phyloP scores from a whole-genome alignment of 1,140 invertebrate genomes.

The Eueides isabella region DNA sequence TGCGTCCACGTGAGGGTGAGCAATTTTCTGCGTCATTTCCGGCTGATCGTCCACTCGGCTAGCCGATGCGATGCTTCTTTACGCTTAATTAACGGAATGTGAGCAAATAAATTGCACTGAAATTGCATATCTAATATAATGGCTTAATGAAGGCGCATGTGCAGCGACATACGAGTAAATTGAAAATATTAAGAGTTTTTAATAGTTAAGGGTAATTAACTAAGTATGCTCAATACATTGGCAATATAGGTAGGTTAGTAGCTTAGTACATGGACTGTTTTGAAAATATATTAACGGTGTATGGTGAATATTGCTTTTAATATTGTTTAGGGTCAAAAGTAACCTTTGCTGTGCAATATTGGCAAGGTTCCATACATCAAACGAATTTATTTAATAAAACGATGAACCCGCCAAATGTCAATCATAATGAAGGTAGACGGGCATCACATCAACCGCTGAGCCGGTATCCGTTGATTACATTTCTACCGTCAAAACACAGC shows the following conservation, averaged over 20 bases:
- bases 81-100: conserved; percentile 66
- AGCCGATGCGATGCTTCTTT: conserved; percentile 62
- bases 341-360: conserved; percentile 5
- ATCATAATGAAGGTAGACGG: conserved; percentile 52
- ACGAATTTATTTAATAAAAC: conserved; percentile 59
- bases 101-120: conserved; percentile 44
- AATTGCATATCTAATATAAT: conserved; percentile 35
- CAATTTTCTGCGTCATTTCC: conserved; percentile 81
- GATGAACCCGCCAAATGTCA: conserved; percentile 52
- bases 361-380: conserved; percentile 40
- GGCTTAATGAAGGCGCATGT: not conserved
- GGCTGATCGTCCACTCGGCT: conserved; percentile 61
- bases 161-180: not conserved
- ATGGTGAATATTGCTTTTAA: not conserved
- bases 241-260: too few species aligned
- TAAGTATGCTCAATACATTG: not conserved
- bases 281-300: not conserved
- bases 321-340: not conserved
- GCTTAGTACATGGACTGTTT: too few species aligned
- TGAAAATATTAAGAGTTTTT: not conserved
- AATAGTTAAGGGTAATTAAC: not conserved
- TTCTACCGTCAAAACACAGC: conserved; percentile 56
- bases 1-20: conserved; percentile 74
- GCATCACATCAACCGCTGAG: conserved; percentile 18
- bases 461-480: conserved; percentile 62